phyloP scores from a whole-genome alignment of 2,797 vertebrate genomes.

The Xenops minutus region DNA sequence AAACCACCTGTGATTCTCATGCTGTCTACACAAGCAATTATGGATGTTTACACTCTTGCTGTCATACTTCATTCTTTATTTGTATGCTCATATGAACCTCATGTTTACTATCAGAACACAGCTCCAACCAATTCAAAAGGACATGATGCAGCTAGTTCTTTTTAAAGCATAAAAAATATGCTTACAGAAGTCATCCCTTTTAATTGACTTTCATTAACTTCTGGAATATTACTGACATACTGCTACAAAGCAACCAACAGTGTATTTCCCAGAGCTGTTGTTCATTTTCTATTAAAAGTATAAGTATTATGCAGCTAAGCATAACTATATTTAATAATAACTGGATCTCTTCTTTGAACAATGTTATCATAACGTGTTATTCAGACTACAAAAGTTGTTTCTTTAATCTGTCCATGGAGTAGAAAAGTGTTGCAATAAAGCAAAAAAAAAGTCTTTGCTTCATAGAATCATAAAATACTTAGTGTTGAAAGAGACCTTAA shows the following conservation, averaged over 20 bases:
- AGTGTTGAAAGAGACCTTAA: neutral
- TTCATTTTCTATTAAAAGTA: constrained; percentile 58
- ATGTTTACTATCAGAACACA: constrained; percentile 49
- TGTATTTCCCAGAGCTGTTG: constrained; percentile 19
- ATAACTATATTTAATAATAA: constrained; percentile 62
- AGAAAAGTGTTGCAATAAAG: constrained; percentile 36
- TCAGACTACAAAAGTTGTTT: constrained; percentile 1
- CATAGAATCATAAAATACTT: neutral
- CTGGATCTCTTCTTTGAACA: constrained; percentile 49
- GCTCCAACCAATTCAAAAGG: constrained; percentile 21
- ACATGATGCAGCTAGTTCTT: neutral
- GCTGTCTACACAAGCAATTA: neutral
- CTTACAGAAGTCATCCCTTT: constrained; percentile 15
- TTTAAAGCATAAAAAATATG: constrained; percentile 23
- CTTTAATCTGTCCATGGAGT: neutral
- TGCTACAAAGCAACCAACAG: constrained; percentile 37
- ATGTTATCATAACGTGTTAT: constrained; percentile 40
- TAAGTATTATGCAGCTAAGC: constrained; percentile 24
- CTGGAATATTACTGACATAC: constrained; percentile 18
- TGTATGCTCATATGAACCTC: neutral
- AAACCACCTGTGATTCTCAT: neutral
- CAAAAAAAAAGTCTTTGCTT: neutral
- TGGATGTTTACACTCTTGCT: neutral
- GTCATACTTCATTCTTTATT: neutral
- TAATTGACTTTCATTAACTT: constrained; percentile 27